Evolutionary conservation across 2,797 vertebrate genomes (phyloP).

Genomic region (Xiphorhynchus erythropygius): DNA sequence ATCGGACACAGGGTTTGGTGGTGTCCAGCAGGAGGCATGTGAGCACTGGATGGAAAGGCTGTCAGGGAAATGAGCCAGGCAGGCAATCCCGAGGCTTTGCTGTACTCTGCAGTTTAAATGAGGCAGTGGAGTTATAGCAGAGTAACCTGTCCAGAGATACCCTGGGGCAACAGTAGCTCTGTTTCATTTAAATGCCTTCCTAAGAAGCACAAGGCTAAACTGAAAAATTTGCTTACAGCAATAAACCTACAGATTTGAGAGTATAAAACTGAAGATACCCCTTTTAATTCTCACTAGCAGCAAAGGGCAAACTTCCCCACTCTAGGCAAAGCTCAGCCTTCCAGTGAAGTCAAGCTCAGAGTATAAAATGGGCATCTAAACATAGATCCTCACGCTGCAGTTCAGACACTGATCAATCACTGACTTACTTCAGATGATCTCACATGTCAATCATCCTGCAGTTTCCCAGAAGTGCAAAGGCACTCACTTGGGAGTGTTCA

Average conservation of each 20-base stretch:
- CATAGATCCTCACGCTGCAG: neutral
- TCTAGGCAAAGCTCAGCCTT: neutral
- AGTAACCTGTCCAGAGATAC: neutral
- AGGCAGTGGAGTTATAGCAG: neutral
- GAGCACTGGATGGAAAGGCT: neutral
- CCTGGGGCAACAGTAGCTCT: neutral
- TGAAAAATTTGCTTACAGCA: neutral
- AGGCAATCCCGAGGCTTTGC: slow-evolving; percentile 17
- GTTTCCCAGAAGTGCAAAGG: neutral
- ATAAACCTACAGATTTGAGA: neutral
- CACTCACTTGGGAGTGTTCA: neutral
- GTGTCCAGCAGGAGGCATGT: neutral
- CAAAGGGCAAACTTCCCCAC: neutral
- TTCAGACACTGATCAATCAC: neutral
- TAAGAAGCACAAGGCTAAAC: neutral
- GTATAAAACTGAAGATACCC: neutral
- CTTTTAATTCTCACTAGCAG: neutral
- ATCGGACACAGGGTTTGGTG: accelerated
- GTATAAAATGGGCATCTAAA: neutral
- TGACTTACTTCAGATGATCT: neutral
- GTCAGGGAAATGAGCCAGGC: neutral
- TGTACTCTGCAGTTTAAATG: neutral
- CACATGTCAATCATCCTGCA: neutral
- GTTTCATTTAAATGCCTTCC: neutral
- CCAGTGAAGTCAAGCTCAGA: neutral